phyloP scores from a whole-genome alignment of 2,888 invertebrate species.

The Acronicta leporina region DNA sequence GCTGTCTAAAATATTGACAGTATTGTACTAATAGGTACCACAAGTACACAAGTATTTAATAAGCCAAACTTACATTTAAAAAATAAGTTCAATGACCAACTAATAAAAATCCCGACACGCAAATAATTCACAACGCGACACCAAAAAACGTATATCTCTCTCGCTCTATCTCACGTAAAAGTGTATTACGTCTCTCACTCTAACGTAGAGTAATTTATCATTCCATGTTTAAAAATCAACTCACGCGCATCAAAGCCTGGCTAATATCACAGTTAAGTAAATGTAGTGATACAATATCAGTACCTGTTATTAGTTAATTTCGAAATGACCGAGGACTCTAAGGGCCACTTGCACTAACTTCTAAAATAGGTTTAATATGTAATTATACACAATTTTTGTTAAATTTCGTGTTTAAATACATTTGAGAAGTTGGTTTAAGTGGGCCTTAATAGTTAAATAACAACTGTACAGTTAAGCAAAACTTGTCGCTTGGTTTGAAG shows the following conservation, averaged over 20 bases:
- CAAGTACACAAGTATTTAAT: neutral
- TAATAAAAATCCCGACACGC: slow-evolving; percentile 16
- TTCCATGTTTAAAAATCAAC: slow-evolving; percentile 23
- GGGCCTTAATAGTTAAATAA: too few species aligned
- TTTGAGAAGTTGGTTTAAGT: too few species aligned
- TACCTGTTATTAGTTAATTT: neutral
- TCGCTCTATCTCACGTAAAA: neutral
- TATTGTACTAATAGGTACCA: too few species aligned
- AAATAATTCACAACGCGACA: slow-evolving; percentile 4
- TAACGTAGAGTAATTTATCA: neutral
- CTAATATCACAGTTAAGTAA: slow-evolving; percentile 33
- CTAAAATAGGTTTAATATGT: too few species aligned
- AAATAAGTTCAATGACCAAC: slow-evolving; percentile 16
- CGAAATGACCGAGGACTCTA: too few species aligned
- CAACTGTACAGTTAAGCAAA: too few species aligned
- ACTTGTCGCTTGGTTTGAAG: too few species aligned
- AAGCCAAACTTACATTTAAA: neutral
- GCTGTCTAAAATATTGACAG: too few species aligned
- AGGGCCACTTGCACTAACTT: too few species aligned
- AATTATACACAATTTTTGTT: too few species aligned
- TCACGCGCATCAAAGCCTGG: slow-evolving; percentile 42
- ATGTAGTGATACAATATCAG: slow-evolving; percentile 10
- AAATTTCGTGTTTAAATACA: too few species aligned
- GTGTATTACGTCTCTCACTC: slow-evolving; percentile 5
- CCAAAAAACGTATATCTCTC: slow-evolving; percentile 3